These are phyloP conservation scores for Anser brachyrhynchus DNA, from an alignment of 2,113 vertebrate species.

Conservation along the genomic window DNA sequence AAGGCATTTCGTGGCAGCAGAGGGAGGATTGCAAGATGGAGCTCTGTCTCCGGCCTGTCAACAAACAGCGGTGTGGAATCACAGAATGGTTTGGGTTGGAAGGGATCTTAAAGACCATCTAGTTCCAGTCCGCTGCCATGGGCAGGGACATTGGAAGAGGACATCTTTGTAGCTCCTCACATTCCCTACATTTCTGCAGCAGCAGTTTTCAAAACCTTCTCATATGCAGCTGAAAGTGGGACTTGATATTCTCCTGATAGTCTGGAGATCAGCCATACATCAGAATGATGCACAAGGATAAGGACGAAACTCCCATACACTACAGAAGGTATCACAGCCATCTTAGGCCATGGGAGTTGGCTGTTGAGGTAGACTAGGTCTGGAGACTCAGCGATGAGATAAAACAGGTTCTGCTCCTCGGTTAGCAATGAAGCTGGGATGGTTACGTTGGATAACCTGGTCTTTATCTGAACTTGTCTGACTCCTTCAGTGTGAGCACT, in stretches of 20 bases:
- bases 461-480: not conserved
- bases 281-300: not conserved
- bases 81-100: no score
- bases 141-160: not conserved
- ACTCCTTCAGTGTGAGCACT: accelerated
- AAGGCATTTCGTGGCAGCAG: not conserved
- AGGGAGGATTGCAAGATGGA: not conserved
- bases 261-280: not conserved
- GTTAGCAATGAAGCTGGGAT: not conserved
- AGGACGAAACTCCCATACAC: not conserved
- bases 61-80: not conserved
- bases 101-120: no score
- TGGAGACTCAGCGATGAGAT: not conserved
- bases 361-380: not conserved
- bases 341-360: not conserved
- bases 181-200: not conserved
- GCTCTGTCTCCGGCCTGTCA: not conserved
- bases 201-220: not conserved
- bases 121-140: no score
- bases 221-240: accelerated
- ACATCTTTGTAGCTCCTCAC: not conserved
- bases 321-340: not conserved
- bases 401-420: not conserved
- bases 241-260: not conserved
- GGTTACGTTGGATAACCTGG: not conserved